Percentiles rank a stretch among this genome's conserved stretches.
These are phyloP conservation scores for Buceros bicornis DNA, from an alignment of 2,797 vertebrate genomes.

Conservation along the genomic window DNA sequence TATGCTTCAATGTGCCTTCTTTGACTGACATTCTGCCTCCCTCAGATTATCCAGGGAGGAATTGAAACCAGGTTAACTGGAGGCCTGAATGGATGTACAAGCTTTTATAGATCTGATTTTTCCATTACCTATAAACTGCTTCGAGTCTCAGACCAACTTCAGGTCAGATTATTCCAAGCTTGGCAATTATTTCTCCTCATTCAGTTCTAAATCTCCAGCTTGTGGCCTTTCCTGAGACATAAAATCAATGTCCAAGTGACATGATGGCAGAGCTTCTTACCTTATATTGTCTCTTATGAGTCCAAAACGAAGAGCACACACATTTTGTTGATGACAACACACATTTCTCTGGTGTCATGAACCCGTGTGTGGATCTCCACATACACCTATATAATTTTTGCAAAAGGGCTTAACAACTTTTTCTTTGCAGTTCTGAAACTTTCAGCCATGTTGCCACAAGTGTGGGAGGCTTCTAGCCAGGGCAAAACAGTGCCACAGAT, in stretches of 20 bases:
- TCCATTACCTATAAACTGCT: slow-evolving; percentile 7
- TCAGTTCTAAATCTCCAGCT: background rate
- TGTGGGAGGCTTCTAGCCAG: background rate
- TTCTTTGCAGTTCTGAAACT: background rate
- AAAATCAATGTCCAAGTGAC: background rate
- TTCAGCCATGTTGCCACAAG: background rate
- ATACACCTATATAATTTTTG: background rate
- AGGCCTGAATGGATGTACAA: background rate
- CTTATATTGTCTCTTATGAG: background rate
- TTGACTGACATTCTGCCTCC: slow-evolving; percentile 36
- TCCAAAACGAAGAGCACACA: background rate
- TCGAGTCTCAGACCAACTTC: background rate
- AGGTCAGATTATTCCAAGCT: background rate
- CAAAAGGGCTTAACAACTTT: background rate
- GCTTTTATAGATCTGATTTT: slow-evolving; percentile 29
- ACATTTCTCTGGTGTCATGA: background rate
- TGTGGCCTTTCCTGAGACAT: background rate
- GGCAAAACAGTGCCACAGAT: background rate
- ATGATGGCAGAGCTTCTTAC: background rate
- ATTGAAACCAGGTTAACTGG: slow-evolving; percentile 11
- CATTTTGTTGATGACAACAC: background rate
- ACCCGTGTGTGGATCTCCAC: background rate
- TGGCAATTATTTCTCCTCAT: background rate
- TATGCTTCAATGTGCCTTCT: slow-evolving; percentile 36
- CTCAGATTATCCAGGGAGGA: slow-evolving; percentile 28